These are phyloP conservation scores for Osmerus eperlanus DNA, from an alignment of 2,113 vertebrate species.

Conservation along the genomic window DNA sequence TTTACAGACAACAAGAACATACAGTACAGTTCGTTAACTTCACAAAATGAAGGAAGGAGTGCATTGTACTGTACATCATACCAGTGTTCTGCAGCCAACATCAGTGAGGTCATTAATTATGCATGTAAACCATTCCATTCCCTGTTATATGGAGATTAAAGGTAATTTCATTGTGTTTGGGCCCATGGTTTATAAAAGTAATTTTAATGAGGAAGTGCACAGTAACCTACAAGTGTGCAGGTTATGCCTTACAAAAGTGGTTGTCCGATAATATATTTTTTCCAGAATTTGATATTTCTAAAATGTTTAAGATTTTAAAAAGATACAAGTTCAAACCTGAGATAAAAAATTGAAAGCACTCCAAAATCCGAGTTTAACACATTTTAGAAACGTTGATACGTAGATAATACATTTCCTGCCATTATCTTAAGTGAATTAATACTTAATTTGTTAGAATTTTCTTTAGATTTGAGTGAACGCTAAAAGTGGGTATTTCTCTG, in stretches of 20 bases:
- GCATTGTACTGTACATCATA: conserved; percentile 18
- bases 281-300: conserved; percentile 42
- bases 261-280: conserved; percentile 34
- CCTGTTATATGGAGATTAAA: not conserved
- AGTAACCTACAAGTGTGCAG: too few species aligned
- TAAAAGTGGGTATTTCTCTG: too few species aligned
- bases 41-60: conserved; percentile 37
- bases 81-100: conserved; percentile 3
- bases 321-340: conserved; percentile 68
- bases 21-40: conserved; percentile 12
- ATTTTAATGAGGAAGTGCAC: too few species aligned
- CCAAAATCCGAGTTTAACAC: conserved; percentile 31
- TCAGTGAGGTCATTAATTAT: not conserved
- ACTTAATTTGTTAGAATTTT: too few species aligned
- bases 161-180: too few species aligned
- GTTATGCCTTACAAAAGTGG: conserved; percentile 40
- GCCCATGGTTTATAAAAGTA: too few species aligned
- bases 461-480: too few species aligned
- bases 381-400: conserved; percentile 31
- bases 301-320: conserved; percentile 37
- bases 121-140: not conserved
- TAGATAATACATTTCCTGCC: too few species aligned
- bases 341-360: conserved; percentile 55
- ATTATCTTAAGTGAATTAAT: too few species aligned
- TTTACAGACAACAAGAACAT: conserved; percentile 24